Evolutionary conservation across 2,888 invertebrate species (phyloP).

Genomic region (Amphimallon solstitiale): DNA sequence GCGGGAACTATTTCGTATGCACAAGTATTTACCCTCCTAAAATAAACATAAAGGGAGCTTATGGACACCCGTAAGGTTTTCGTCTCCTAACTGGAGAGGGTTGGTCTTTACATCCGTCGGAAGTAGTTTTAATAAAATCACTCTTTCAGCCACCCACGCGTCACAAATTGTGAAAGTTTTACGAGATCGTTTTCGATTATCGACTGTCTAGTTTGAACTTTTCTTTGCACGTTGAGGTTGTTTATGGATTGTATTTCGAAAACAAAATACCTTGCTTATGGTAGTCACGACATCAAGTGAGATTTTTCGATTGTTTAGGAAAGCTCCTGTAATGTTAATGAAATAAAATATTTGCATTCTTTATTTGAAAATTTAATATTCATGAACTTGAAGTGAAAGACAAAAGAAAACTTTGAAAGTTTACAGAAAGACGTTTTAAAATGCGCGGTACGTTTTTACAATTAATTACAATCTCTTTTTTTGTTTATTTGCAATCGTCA

Average conservation of each 20-base stretch:
- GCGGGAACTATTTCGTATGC: conserved; percentile 24
- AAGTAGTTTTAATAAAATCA: conserved; percentile 32
- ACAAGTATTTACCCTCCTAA: conserved; percentile 31
- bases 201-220: conserved; percentile 7
- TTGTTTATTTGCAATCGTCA: too few species aligned
- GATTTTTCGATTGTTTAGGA: too few species aligned
- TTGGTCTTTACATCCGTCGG: conserved; percentile 29
- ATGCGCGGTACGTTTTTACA: not conserved
- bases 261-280: too few species aligned
- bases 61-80: conserved; percentile 22
- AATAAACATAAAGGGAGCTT: conserved; percentile 29
- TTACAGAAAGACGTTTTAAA: not conserved
- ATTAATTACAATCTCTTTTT: not conserved
- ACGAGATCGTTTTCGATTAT: conserved; percentile 33
- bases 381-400: too few species aligned
- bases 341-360: too few species aligned
- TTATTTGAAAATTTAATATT: too few species aligned
- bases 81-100: conserved; percentile 20
- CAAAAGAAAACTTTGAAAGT: too few species aligned
- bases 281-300: too few species aligned
- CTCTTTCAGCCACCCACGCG: conserved; percentile 29
- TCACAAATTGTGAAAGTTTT: conserved; percentile 34
- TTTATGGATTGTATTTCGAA: too few species aligned
- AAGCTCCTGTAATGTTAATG: too few species aligned
- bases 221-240: conserved; percentile 12